A percentile compares a stretch with the other conserved stretches of the same genome.
Evolutionary conservation across 2,797 vertebrate genomes (phyloP).

Genomic region (Hipposideros larvatus): DNA sequence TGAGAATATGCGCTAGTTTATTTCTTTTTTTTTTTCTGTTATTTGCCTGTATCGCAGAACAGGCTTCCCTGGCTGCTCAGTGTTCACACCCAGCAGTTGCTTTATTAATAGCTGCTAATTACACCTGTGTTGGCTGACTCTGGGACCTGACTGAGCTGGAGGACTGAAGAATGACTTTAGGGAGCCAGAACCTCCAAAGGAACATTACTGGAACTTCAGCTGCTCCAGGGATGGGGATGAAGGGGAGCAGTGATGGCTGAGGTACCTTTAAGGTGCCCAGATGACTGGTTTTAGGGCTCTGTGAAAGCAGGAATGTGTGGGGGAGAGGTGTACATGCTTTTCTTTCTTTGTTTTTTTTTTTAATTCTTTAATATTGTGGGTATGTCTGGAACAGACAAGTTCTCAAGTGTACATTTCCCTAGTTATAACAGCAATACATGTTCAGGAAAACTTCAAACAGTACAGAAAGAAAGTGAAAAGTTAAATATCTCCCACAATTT

Average conservation of each 20-base stretch:
- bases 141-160: not conserved
- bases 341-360: not conserved
- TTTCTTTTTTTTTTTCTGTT: not conserved
- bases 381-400: not conserved
- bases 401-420: not conserved
- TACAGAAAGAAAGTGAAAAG: conserved; percentile 7
- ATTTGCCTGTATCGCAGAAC: not conserved
- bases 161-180: not conserved
- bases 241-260: not conserved
- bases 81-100: not conserved
- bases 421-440: not conserved
- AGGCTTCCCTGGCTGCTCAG: not conserved
- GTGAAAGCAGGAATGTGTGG: not conserved
- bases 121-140: conserved; percentile 32
- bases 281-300: not conserved
- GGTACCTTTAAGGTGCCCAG: not conserved
- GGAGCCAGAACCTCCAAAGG: not conserved
- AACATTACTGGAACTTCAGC: not conserved
- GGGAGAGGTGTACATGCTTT: not conserved
- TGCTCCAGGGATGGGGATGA: not conserved
- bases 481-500: not conserved
- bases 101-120: conserved; percentile 60
- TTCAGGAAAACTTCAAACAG: conserved; percentile 13
- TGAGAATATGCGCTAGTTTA: not conserved
- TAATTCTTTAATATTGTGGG: not conserved